Base-by-base conservation (phyloP, 2,888 invertebrate genomes). In the Diarsia dahlii region DNA sequence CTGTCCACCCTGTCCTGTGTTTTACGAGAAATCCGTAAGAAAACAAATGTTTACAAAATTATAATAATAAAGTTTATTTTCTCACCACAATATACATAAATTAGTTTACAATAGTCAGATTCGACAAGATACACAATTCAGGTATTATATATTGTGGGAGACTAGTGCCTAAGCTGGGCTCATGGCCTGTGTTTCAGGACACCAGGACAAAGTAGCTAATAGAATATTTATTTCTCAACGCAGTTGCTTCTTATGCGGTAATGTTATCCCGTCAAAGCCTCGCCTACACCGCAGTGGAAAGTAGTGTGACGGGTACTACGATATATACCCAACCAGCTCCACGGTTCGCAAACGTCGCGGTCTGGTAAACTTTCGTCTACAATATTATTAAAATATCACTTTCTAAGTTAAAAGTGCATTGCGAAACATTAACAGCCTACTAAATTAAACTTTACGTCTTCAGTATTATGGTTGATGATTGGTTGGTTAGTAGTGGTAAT, bases 351-450 rank as follows among this genome's bases (percentile, higher is more conserved):
- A 83, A 77, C 87, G 88, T 88, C 79, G 65, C 88, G 88, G 85
- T 87, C 87, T 88, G 76, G 79, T 86, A 80, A 86, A 71, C 76
- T 74, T 74, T 75, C 84, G 77, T 82, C 79, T 82, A 84, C 77
- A 79, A 86, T 85, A 84, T 82, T 87, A 83, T 78, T 84, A 83
- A 84, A 82, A 88, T 88, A 87, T 88, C 80, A 87, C 87, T 87
- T 87, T 87, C 87, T 87, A 87, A 82, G 84, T 82, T 84, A 86
- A 84, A 87, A 84, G 86, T 80, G 80, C 75, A 75, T 69, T 86
- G 74, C 66, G 68, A 77, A 75, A 81, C 64, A 65, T 46, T 39
- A 63, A 58, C 46, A 20, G 20, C 28, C 18, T 34, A 68, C 39
- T 15, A 50, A 71, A 52, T 20, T 46, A 54, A 50, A 45, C 71